Evolutionary conservation across 2,888 invertebrate genomes (phyloP).

Genomic region (Heteromurus nitidus): DNA sequence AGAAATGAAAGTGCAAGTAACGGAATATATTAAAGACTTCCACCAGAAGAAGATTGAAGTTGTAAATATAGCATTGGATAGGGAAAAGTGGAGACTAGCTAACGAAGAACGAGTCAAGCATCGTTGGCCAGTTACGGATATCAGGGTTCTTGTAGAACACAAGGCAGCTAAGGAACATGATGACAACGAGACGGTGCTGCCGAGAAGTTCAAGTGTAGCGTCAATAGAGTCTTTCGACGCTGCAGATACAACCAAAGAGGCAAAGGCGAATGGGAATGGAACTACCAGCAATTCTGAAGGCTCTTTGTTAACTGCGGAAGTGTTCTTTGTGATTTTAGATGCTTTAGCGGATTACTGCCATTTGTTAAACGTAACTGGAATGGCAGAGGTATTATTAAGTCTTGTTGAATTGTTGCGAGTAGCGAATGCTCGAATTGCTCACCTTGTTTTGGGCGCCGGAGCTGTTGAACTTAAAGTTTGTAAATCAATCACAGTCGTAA

Average conservation of each 20-base stretch:
- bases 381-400: conserved; percentile 72
- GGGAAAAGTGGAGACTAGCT: conserved; percentile 72
- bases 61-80: conserved; percentile 70
- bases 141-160: conserved; percentile 62
- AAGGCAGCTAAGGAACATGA: conserved; percentile 31
- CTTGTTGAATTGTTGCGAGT: conserved; percentile 91
- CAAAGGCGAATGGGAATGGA: conserved; percentile 40
- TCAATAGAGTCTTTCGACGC: conserved; percentile 49
- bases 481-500: conserved; percentile 95
- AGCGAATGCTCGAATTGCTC: conserved; percentile 92
- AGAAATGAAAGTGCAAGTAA: conserved; percentile 73
- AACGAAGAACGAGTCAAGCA: conserved; percentile 69
- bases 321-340: conserved; percentile 73
- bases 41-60: conserved; percentile 72
- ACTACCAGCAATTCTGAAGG: neutral
- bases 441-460: conserved; percentile 96
- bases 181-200: neutral
- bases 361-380: conserved; percentile 70
- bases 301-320: conserved; percentile 70
- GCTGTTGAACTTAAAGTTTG: conserved; percentile 95
- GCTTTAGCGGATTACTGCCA: conserved; percentile 72
- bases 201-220: conserved; percentile 45
- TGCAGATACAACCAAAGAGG: conserved; percentile 21
- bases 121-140: conserved; percentile 65
- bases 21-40: conserved; percentile 71